Conservation (phyloP, 2,113 vertebrate genomes). For the Osmerus mordax region DNA sequence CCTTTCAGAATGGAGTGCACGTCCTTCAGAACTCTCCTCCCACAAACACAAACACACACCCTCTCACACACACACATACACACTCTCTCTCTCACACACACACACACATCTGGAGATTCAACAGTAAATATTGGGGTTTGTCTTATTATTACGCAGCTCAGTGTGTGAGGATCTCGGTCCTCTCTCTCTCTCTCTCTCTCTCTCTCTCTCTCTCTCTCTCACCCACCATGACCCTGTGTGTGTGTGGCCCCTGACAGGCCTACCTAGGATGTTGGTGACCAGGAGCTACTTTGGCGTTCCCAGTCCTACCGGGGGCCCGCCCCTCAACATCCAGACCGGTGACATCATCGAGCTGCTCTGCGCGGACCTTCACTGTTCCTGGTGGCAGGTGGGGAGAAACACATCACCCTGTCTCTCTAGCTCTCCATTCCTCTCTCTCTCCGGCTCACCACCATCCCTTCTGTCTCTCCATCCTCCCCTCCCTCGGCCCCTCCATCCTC, state of each 20-base stretch:
- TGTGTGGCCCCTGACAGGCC: conserved; percentile 66
- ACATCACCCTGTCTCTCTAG: background rate
- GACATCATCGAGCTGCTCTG: conserved; percentile 87
- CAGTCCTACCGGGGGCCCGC: conserved; percentile 77
- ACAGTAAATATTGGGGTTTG: background rate
- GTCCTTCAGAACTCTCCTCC: background rate
- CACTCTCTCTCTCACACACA: conserved; percentile 2
- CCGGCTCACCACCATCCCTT: too few species aligned
- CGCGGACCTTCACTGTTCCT: conserved; percentile 86
- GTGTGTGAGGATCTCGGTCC: background rate
- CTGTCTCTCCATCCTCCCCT: too few species aligned
- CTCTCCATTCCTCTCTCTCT: background rate
- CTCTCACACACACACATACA: background rate
- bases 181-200: too few species aligned
- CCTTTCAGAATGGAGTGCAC: conserved; percentile 31
- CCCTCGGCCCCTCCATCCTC: too few species aligned
- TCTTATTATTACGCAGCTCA: background rate
- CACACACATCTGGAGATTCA: background rate
- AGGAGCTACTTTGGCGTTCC: conserved; percentile 83
- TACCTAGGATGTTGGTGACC: conserved; percentile 92
- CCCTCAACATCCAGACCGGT: conserved; percentile 82
- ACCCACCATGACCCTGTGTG: background rate
- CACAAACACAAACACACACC: conserved; percentile 3
- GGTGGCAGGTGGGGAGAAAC: conserved; percentile 86
- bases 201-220: background rate